Base-by-base conservation (phyloP, 2,113 vertebrate species). In the Cranoglanis bouderius region DNA sequence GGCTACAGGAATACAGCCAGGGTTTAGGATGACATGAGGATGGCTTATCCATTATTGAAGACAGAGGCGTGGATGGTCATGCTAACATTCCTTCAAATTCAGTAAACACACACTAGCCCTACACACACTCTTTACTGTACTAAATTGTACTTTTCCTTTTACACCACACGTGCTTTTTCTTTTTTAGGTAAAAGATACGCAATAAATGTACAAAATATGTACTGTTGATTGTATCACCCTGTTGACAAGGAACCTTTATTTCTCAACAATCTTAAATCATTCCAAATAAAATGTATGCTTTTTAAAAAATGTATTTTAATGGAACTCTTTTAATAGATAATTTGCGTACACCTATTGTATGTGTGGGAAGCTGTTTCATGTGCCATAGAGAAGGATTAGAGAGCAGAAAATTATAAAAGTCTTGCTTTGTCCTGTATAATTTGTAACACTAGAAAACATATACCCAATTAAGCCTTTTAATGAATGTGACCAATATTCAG, bases 21-120 rank as follows among this genome's bases (percentile, higher is more conserved):
- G 74, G 92, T 92, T 88, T 92, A 89, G 90, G 46, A 88, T 93
- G 86, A 90, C 92, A 85, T 83, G 87, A 90, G 87, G 89, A 91
- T 88, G 46, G 86, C 63, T 91, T 90, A 88, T 93, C 32, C 51
- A 91, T 92, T 90, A 93, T 93, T 91, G 83, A 93, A 63, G 59
- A 32, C 59, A 40, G 78, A 38, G 61, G 70, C 72, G 55, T 88
- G 77, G 89, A 85, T 88, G 83, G 57, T 57, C 13, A 55, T 65
- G 85, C 67, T 87, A 59, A 16, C 85, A 84, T 88, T 84, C 81
- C 86, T 43, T 55, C 78, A 86, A 57, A 46, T 83, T 13, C 81
- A 83, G 57, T 35, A 83, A 43, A 55, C 12, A 61, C 38, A 59
- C 55, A 82, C 32, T 57, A 19, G 53, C 21, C 10, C 19, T 10